Percentiles rank a stretch among this genome's conserved stretches.
These are phyloP conservation scores for Hypothenemus hampei DNA, from an alignment of 1,140 invertebrate species.

Conservation along the genomic window DNA sequence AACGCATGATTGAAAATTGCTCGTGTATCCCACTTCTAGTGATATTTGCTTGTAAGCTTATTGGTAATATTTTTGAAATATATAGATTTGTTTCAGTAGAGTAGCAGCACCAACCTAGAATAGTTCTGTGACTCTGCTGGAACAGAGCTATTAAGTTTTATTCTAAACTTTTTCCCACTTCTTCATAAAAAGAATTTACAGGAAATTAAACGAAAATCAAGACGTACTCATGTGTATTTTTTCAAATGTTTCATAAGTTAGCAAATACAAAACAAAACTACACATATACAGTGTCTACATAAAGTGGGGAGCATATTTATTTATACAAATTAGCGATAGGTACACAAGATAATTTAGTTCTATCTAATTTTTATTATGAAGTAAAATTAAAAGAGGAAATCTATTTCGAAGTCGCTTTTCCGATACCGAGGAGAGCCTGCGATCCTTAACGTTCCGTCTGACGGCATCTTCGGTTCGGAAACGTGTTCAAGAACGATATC, in stretches of 20 bases:
- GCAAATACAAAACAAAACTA: slow-evolving; percentile 48
- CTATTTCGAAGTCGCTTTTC: slow-evolving; percentile 5
- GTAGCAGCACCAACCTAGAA: too few relatives aligned
- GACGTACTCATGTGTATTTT: slow-evolving; percentile 38
- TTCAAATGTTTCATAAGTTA: slow-evolving; percentile 40
- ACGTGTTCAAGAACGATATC: neutral
- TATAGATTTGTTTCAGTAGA: too few relatives aligned
- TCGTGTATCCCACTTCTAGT: too few relatives aligned
- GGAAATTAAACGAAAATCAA: neutral
- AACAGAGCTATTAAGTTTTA: too few relatives aligned
- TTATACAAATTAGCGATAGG: slow-evolving; percentile 46
- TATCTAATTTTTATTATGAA: slow-evolving; percentile 22
- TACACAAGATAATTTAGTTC: slow-evolving; percentile 47
- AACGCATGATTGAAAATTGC: too few relatives aligned
- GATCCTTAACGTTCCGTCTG: slow-evolving; percentile 43
- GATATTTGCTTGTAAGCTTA: too few relatives aligned
- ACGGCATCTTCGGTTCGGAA: slow-evolving; percentile 14
- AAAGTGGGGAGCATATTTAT: slow-evolving; percentile 33
- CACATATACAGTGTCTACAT: slow-evolving; percentile 46
- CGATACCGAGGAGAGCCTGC: slow-evolving; percentile 26
- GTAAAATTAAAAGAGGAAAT: slow-evolving; percentile 21
- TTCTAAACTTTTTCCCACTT: too few relatives aligned
- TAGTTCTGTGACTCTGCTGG: too few relatives aligned
- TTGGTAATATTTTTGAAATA: too few relatives aligned
- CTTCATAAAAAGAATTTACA: too few relatives aligned